These are phyloP conservation scores for Gambusia yucatana DNA, from an alignment of 2,797 vertebrate species.

Conservation along the genomic window DNA sequence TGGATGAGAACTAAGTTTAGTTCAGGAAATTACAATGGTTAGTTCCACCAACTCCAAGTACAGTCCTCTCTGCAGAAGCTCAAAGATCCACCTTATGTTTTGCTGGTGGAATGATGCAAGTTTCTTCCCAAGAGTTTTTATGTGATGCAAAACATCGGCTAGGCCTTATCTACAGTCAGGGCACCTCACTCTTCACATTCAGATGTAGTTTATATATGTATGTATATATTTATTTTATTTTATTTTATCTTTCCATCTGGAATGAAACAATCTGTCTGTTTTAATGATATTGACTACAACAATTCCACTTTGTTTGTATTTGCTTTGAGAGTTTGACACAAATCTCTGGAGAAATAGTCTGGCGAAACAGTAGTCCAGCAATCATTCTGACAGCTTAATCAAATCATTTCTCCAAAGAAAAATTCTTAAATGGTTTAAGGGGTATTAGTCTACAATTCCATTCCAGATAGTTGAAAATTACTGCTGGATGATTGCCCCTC, in stretches of 20 bases:
- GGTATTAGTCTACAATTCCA: constrained; percentile 12
- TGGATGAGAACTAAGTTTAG: neutral
- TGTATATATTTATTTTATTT: neutral
- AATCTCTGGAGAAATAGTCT: constrained; percentile 30
- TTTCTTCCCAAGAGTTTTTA: constrained; percentile 29
- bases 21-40: neutral
- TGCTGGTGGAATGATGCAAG: neutral
- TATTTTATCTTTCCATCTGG: constrained; percentile 24
- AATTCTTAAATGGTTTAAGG: constrained; percentile 37
- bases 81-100: neutral
- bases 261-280: constrained; percentile 44
- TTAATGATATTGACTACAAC: constrained; percentile 38
- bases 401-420: constrained; percentile 37
- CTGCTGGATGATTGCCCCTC: constrained; percentile 10
- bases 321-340: constrained; percentile 34
- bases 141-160: constrained; percentile 44
- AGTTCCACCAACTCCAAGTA: neutral
- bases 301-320: constrained; percentile 31
- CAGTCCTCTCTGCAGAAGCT: neutral
- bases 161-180: constrained; percentile 56
- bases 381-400: constrained; percentile 33
- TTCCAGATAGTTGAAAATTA: constrained; percentile 17
- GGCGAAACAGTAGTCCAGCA: constrained; percentile 19
- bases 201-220: constrained; percentile 27
- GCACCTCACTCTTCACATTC: constrained; percentile 51